These are phyloP conservation scores for Grammomys dolichurus DNA, from an alignment of 2,113 vertebrate genomes.

Conservation along the genomic window DNA sequence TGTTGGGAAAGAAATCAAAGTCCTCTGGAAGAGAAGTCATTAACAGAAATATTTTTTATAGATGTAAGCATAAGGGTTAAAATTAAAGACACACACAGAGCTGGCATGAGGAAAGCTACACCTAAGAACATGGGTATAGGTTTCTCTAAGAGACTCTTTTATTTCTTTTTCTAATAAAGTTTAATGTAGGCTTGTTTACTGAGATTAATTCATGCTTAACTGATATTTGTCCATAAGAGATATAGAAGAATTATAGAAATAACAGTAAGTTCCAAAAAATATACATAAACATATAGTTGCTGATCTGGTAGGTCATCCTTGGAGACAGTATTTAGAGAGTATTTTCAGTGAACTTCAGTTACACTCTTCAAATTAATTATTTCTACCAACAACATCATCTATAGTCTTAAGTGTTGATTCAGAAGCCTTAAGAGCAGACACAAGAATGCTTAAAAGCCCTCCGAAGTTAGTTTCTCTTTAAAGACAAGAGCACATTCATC, in stretches of 20 bases:
- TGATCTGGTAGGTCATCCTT: background rate
- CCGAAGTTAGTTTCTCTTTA: constrained; percentile 38
- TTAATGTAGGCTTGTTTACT: background rate
- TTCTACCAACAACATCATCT: constrained; percentile 48
- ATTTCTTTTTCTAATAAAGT: background rate
- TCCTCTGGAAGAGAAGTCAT: background rate
- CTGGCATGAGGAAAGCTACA: background rate
- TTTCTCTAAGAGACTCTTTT: background rate
- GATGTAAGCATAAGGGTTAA: background rate
- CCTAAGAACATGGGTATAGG: background rate
- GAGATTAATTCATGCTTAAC: constrained; percentile 3
- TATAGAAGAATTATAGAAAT: background rate
- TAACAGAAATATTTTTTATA: background rate
- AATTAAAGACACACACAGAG: background rate
- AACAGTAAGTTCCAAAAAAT: background rate
- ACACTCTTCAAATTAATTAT: constrained; percentile 39
- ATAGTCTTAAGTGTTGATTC: background rate
- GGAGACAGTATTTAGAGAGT: background rate
- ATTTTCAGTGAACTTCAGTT: constrained; percentile 38
- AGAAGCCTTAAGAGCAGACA: constrained; percentile 17
- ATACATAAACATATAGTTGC: background rate
- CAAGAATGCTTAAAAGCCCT: constrained; percentile 33
- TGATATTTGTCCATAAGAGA: background rate
- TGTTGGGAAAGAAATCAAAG: background rate
- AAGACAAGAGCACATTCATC: constrained; percentile 20